These are phyloP conservation scores for Drosophila affinis DNA, from an alignment of 2,888 invertebrate genomes.

Conservation along the genomic window DNA sequence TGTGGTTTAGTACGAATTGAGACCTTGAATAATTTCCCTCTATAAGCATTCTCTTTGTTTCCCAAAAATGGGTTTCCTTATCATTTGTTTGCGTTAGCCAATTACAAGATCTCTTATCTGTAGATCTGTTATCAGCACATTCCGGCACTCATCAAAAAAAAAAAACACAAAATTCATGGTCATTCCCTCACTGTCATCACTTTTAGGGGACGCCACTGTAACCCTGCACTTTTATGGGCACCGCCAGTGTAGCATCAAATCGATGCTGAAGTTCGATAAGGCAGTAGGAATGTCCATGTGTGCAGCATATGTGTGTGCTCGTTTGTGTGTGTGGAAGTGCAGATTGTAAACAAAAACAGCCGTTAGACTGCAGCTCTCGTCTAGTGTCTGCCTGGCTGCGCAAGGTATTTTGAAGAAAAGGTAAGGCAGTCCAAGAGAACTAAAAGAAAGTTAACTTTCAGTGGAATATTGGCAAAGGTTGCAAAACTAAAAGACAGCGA, in stretches of 20 bases:
- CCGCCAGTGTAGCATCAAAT: slow-evolving; percentile 45
- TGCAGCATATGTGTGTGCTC: background rate
- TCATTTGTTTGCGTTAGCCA: background rate
- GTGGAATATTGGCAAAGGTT: too few relatives aligned
- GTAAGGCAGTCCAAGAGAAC: slow-evolving; percentile 11
- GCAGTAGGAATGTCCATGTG: slow-evolving; percentile 10
- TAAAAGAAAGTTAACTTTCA: background rate
- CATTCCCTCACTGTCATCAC: slow-evolving; percentile 37
- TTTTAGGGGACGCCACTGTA: slow-evolving; percentile 47
- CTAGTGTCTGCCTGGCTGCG: slow-evolving; percentile 12
- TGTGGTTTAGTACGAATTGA: background rate
- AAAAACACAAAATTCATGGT: background rate
- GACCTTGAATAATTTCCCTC: background rate
- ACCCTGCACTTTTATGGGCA: slow-evolving; percentile 45
- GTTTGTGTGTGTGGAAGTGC: slow-evolving; percentile 17
- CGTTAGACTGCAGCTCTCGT: slow-evolving; percentile 44
- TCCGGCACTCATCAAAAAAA: background rate
- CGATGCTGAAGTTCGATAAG: slow-evolving; percentile 43
- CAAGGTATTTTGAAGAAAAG: slow-evolving; percentile 33
- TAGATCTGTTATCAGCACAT: background rate
- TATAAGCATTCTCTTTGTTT: too few relatives aligned
- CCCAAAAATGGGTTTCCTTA: background rate
- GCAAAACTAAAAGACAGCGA: background rate
- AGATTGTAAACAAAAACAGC: slow-evolving; percentile 52
- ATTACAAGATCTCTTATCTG: background rate